These are phyloP conservation scores for Actinernus sp. DNA, from an alignment of 92 coral and sea anemone species.

Conservation along the genomic window DNA sequence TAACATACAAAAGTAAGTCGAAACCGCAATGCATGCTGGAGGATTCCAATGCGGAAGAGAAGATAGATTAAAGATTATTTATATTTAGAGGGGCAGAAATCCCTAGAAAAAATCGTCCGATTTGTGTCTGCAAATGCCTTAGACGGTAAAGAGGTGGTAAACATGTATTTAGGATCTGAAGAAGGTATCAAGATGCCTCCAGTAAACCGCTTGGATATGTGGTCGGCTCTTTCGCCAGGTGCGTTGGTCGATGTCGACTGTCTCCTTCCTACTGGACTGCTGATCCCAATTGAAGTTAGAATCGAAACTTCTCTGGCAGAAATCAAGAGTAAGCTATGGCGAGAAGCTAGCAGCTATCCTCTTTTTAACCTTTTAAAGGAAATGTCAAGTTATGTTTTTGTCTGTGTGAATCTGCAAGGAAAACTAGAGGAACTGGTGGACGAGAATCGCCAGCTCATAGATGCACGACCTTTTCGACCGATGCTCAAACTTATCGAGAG, in stretches of 20 bases:
- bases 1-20: too few species aligned
- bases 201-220: conserved; percentile 75
- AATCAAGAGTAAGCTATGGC: conserved; percentile 83
- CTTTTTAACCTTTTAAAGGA: conserved; percentile 77
- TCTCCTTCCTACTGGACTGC: conserved; percentile 92
- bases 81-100: neutral
- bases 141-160: too few species aligned
- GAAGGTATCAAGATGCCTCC: conserved; percentile 63
- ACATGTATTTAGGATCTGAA: neutral
- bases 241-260: conserved; percentile 84
- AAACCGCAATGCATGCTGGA: conserved; percentile 5
- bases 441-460: conserved; percentile 83
- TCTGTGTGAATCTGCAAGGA: conserved; percentile 92
- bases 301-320: conserved; percentile 81
- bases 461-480: conserved; percentile 92
- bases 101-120: neutral
- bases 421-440: conserved; percentile 92
- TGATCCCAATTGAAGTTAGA: conserved; percentile 82
- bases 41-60: conserved; percentile 7
- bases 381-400: conserved; percentile 75
- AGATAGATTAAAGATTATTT: neutral
- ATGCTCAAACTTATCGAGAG: conserved; percentile 84
- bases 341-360: conserved; percentile 87
- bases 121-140: too few species aligned
- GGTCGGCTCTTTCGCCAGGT: conserved; percentile 74